Evolutionary conservation across 2,113 vertebrate species (phyloP).

Genomic region (Anoplopoma fimbria): DNA sequence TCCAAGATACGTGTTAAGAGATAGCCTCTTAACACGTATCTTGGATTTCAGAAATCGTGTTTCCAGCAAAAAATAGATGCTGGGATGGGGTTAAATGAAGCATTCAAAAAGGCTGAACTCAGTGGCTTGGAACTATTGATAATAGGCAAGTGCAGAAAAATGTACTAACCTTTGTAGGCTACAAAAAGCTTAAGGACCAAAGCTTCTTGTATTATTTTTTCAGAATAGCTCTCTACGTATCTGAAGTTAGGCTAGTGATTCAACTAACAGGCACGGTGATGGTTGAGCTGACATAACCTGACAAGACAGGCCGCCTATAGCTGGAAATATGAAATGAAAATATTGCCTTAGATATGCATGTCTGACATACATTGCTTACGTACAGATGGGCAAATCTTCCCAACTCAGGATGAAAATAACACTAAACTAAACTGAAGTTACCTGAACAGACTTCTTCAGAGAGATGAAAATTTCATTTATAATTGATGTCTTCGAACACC

Average conservation of each 20-base stretch:
- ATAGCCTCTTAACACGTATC: no score
- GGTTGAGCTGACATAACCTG: slow-evolving; percentile 49
- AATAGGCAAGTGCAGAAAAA: neutral
- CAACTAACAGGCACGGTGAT: slow-evolving; percentile 11
- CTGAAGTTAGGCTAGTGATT: slow-evolving; percentile 25
- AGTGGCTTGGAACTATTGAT: neutral
- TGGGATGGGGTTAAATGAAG: neutral
- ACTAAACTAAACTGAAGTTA: slow-evolving; percentile 44
- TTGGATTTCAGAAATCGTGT: no score
- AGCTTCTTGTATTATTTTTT: slow-evolving; percentile 22
- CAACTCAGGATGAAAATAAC: slow-evolving; percentile 8
- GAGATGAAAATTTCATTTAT: slow-evolving; percentile 45
- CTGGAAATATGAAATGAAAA: slow-evolving; percentile 41
- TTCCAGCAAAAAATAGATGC: neutral
- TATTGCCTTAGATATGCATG: slow-evolving; percentile 45
- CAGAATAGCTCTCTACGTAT: slow-evolving; percentile 1
- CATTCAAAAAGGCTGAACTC: neutral
- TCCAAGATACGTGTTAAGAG: neutral
- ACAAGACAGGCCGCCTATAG: slow-evolving; percentile 45
- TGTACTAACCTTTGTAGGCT: neutral
- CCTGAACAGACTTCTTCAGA: slow-evolving; percentile 36
- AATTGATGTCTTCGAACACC: slow-evolving; percentile 60
- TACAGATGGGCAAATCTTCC: slow-evolving; percentile 14
- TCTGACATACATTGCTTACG: slow-evolving; percentile 30
- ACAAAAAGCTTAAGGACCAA: slow-evolving; percentile 3